phyloP scores from a whole-genome alignment of 2,888 invertebrate species.

The Deilephila porcellus region DNA sequence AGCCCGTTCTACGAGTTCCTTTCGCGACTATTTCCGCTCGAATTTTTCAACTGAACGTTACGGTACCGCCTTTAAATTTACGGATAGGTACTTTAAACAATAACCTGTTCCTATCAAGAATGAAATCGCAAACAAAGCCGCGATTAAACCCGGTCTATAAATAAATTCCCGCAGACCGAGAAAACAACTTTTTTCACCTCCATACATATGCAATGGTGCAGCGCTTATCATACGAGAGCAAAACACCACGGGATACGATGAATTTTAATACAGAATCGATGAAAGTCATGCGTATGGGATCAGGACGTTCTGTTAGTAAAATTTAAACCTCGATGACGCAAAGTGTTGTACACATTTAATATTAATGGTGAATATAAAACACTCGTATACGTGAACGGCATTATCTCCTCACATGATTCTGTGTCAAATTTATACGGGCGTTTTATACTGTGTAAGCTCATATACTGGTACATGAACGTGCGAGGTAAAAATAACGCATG shows the following conservation, averaged over 20 bases:
- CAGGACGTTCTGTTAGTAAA: slow-evolving; percentile 64
- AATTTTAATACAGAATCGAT: slow-evolving; percentile 60
- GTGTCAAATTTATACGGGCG: slow-evolving; percentile 45
- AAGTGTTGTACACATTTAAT: slow-evolving; percentile 66
- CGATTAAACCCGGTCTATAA: slow-evolving; percentile 5
- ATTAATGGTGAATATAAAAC: slow-evolving; percentile 81
- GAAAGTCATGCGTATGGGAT: slow-evolving; percentile 60
- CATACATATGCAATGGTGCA: slow-evolving; percentile 44
- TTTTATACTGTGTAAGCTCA: slow-evolving; percentile 33
- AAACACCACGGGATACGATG: slow-evolving; percentile 50
- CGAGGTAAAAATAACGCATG: slow-evolving; percentile 4
- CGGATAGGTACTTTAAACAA: neutral
- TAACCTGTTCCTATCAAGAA: neutral
- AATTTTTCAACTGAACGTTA: neutral
- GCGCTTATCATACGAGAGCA: slow-evolving; percentile 43
- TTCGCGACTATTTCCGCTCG: slow-evolving; percentile 16
- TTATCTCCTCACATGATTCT: slow-evolving; percentile 42
- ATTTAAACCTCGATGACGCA: slow-evolving; percentile 69
- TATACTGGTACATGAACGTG: neutral
- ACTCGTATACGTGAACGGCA: slow-evolving; percentile 50
- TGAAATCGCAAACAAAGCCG: slow-evolving; percentile 10
- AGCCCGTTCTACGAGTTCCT: slow-evolving; percentile 14
- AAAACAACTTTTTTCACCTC: slow-evolving; percentile 38
- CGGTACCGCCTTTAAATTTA: neutral
- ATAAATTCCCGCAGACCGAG: slow-evolving; percentile 19